These are phyloP conservation scores for Phyllotreta striolata DNA, from an alignment of 2,888 invertebrate species.

Conservation along the genomic window DNA sequence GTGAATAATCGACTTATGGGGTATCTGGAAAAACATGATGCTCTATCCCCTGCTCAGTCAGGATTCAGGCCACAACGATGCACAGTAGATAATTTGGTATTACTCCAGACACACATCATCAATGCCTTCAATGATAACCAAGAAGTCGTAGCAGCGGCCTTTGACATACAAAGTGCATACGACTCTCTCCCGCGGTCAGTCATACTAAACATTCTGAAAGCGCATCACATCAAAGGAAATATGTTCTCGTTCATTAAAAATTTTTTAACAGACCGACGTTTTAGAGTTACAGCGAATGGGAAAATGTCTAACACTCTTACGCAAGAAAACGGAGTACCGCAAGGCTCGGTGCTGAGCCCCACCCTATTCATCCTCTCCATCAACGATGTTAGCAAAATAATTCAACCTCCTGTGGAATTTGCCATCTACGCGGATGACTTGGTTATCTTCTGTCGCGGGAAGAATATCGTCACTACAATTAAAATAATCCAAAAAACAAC, in stretches of 20 bases:
- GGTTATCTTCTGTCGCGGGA: slow-evolving; percentile 13
- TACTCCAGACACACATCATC: slow-evolving; percentile 10
- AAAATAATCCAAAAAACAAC: slow-evolving; percentile 1
- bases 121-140: slow-evolving; percentile 5
- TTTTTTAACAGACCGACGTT: slow-evolving; percentile 3
- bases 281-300: neutral
- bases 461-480: slow-evolving; percentile 6
- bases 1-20: neutral
- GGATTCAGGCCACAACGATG: slow-evolving; percentile 9
- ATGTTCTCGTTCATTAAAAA: neutral
- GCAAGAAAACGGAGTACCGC: slow-evolving; percentile 7
- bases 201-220: neutral
- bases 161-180: slow-evolving; percentile 9
- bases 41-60: neutral
- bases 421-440: slow-evolving; percentile 12
- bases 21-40: neutral
- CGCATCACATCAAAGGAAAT: neutral
- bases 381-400: slow-evolving; percentile 8
- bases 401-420: slow-evolving; percentile 9
- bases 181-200: neutral
- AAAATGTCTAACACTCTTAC: neutral
- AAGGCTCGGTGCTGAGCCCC: slow-evolving; percentile 10
- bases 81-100: slow-evolving; percentile 7
- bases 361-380: slow-evolving; percentile 1
- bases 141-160: slow-evolving; percentile 3